Evolutionary conservation across 1,140 invertebrate species (phyloP).

Genomic region (Agrypnia vestita): DNA sequence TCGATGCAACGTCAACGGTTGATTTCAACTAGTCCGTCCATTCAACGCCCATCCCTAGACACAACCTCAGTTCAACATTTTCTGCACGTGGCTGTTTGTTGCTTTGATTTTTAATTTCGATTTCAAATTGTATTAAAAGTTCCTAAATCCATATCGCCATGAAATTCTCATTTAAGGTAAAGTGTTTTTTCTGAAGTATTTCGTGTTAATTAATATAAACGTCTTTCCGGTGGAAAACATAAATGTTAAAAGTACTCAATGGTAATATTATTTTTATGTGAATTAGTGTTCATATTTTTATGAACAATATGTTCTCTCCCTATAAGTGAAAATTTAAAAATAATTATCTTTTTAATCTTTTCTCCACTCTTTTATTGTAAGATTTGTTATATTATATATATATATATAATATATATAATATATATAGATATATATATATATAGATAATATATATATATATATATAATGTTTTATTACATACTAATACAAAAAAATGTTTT

Average conservation of each 20-base stretch:
- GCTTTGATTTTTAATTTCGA: background rate
- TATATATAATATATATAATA: background rate
- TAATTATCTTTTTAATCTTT: no score
- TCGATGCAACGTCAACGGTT: no score
- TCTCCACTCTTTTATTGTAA: no score
- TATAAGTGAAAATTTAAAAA: no score
- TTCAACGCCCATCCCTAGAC: no score
- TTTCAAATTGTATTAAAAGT: background rate
- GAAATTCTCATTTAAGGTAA: slow-evolving; percentile 25
- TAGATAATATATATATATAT: no score
- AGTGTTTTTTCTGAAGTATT: background rate
- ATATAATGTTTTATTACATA: no score
- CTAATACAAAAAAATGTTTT: background rate
- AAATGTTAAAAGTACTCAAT: background rate
- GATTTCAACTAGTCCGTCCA: no score
- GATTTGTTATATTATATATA: background rate
- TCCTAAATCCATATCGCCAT: background rate
- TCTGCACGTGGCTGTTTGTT: background rate
- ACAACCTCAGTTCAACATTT: no score
- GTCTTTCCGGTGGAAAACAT: background rate
- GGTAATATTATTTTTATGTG: background rate
- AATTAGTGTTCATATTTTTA: background rate
- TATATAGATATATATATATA: background rate
- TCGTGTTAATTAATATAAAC: no score
- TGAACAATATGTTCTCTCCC: background rate